Conservation (phyloP, 2,113 vertebrate genomes). For the Edolisoma coerulescens region DNA sequence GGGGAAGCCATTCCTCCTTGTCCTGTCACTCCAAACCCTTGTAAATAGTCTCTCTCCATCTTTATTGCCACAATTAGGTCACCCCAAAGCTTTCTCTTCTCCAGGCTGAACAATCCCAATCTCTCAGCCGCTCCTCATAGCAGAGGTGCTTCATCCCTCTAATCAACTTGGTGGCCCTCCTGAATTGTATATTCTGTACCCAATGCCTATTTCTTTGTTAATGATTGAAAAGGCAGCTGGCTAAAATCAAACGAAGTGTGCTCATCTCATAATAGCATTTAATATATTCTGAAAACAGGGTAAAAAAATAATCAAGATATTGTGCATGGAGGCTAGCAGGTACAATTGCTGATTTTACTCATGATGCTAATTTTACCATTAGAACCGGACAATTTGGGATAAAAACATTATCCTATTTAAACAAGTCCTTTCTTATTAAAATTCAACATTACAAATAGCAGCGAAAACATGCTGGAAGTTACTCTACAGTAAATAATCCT, state of each 20-base stretch:
- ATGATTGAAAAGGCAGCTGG: background rate
- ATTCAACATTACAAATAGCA: background rate
- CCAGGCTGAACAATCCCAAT: background rate
- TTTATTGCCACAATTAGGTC: background rate
- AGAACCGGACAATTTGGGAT: background rate
- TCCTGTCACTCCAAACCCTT: background rate
- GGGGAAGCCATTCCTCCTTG: background rate
- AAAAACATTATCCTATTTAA: background rate
- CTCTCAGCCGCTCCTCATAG: background rate
- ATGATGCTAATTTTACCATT: background rate
- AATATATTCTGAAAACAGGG: background rate
- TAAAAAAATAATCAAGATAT: background rate
- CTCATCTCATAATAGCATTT: background rate
- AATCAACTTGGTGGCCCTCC: background rate
- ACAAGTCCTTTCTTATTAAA: background rate
- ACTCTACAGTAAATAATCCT: background rate
- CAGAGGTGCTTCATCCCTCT: background rate
- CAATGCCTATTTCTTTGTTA: background rate
- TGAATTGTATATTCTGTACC: background rate
- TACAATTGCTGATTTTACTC: background rate
- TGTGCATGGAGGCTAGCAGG: background rate
- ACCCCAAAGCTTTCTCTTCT: background rate
- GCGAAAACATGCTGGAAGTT: background rate
- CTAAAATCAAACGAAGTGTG: background rate
- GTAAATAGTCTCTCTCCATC: background rate